Conservation (phyloP, 2,797 vertebrate genomes). For the Huso huso region DNA sequence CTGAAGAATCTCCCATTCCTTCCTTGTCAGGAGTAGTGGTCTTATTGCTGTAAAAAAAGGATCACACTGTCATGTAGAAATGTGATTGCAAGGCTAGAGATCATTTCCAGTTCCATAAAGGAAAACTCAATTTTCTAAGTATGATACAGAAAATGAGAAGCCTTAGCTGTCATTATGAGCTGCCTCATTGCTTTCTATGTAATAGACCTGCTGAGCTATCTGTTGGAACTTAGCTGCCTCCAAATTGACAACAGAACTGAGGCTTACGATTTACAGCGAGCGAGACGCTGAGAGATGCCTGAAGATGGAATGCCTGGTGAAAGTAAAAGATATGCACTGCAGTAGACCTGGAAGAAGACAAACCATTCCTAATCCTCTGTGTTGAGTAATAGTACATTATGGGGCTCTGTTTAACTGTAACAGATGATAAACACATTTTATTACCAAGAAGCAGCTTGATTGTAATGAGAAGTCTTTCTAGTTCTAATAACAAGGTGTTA, state of each 20-base stretch:
- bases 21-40: neutral
- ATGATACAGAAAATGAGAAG: constrained; percentile 3
- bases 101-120: constrained; percentile 14
- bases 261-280: too few species aligned
- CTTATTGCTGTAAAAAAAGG: neutral
- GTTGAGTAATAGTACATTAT: too few species aligned
- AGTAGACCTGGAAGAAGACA: too few species aligned
- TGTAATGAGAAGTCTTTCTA: too few species aligned
- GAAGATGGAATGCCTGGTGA: too few species aligned
- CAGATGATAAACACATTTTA: too few species aligned
- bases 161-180: neutral
- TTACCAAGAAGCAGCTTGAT: too few species aligned
- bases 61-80: neutral
- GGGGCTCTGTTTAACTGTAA: too few species aligned
- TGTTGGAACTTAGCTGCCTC: neutral
- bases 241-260: neutral
- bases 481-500: too few species aligned
- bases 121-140: constrained; percentile 4
- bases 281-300: too few species aligned
- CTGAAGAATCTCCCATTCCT: neutral
- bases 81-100: neutral
- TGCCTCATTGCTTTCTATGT: constrained; percentile 1
- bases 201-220: neutral
- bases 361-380: too few species aligned
- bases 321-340: too few species aligned